A percentile compares a stretch with the other conserved stretches of the same genome.
These are phyloP conservation scores for Zoroaster sp. DNA, from an alignment of 53 echinoderm and acorn worm species.

Conservation along the genomic window DNA sequence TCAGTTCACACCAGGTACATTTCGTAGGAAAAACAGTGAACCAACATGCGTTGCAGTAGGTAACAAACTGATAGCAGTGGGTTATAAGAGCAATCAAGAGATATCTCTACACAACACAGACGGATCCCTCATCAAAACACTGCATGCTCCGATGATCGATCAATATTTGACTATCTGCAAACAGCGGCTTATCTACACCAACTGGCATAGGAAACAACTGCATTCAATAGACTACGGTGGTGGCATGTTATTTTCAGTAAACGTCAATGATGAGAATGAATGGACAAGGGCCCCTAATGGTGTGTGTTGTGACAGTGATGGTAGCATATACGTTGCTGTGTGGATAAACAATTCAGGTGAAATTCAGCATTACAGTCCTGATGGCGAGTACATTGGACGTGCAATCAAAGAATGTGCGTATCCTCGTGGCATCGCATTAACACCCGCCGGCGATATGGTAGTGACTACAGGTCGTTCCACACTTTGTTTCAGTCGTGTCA, in stretches of 20 bases:
- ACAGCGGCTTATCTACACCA: background rate
- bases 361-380: background rate
- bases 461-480: background rate
- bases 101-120: background rate
- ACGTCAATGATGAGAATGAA: background rate
- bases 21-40: background rate
- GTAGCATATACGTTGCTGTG: background rate
- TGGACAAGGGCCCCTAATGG: constrained; percentile 9
- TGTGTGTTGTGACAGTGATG: constrained; percentile 15
- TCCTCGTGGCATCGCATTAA: background rate
- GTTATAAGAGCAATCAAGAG: background rate
- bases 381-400: constrained; percentile 4
- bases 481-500: background rate
- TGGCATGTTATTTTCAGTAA: background rate
- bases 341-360: background rate
- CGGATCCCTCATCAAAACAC: background rate
- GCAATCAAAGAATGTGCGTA: background rate
- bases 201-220: background rate
- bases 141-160: background rate
- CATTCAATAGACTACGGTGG: background rate
- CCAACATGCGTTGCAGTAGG: background rate
- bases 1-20: background rate
- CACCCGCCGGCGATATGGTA: background rate
- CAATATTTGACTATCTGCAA: background rate
- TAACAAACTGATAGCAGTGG: background rate